Evolutionary conservation across 2,113 vertebrate genomes (phyloP).

Genomic region (Gorsachius goisagi): DNA sequence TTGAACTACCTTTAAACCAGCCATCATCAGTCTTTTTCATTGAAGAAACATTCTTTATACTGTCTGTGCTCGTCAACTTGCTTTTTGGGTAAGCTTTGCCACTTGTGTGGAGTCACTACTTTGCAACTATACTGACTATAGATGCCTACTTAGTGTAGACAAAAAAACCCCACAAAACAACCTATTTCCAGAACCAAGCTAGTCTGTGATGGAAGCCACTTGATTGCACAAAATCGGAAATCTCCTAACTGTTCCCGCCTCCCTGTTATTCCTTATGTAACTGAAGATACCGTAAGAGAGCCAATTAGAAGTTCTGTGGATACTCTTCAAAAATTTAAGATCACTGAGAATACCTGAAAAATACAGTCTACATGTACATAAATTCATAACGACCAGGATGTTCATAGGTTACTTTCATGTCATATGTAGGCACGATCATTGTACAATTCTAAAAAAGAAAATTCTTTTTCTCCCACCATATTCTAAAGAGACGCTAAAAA

Average conservation of each 20-base stretch:
- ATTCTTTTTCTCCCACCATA: background rate
- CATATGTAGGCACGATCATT: rapidly evolving
- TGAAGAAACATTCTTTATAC: background rate
- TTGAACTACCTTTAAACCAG: background rate
- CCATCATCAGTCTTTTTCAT: background rate
- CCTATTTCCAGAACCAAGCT: background rate
- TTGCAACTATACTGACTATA: background rate
- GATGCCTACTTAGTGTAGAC: background rate
- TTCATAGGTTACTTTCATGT: background rate
- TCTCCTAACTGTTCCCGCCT: background rate
- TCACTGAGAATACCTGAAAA: background rate
- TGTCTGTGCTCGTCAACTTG: background rate
- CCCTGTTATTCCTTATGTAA: background rate
- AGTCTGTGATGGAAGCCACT: background rate
- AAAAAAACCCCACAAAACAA: background rate
- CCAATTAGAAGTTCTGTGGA: background rate
- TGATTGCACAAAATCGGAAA: background rate
- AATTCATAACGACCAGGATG: background rate
- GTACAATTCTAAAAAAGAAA: background rate
- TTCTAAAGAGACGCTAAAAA: background rate
- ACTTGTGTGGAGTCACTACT: background rate
- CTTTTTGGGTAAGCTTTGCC: background rate
- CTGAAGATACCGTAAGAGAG: background rate
- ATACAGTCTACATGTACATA: rapidly evolving
- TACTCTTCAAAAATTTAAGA: background rate